Evolutionary conservation across 2,888 invertebrate species (phyloP), one percentile per base, ranked within the genome.

Genomic region (Pasiphila rectangulata): DNA sequence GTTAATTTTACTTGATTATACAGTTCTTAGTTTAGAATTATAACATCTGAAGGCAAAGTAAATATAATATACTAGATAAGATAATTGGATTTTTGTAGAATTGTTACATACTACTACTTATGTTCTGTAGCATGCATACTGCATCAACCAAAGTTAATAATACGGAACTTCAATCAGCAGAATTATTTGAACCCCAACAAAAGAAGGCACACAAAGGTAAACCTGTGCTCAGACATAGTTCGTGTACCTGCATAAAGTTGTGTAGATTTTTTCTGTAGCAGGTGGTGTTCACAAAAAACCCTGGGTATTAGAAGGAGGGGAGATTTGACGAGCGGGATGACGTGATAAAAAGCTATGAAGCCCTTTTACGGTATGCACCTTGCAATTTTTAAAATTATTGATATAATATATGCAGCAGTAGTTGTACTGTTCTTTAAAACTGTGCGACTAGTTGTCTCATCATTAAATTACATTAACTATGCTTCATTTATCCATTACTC

Each of bases 271-370:
- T 59, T 58, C 41, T 54, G 45, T 51, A 64, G 76, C 83, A 83
- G 83, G 81, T 83, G 83, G 59, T 58, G 59, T 21, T 29, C 54
- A 56, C 58, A 70, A 76, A 78, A 78, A 74, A 69, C 53, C 58
- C 59, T 63, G 67, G 60, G 53, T 63, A 63, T 54, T 63, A 63
- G 17, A 65, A 67, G 71, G 66, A 61, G 61, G 49, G 39, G 51
- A 36, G 39, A 58, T 63, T 68, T 69, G 60, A 51, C 51, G 45
- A 61, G 56, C 59, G 61, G 59, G 65, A 64, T 59, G 55, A 63
- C 46, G 57, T 9, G 54, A 57, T 64, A 55, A 53, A 62, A 50
- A 51, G 43, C 54, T 47, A 46, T 47, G 12, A 38, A 54, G 48
- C 23, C 20, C 46, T 45, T 45, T 47, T 30, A 24, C 20, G 23